Evolutionary conservation across 2,888 invertebrate species (phyloP).

Genomic region (Chydorus sphaericus): DNA sequence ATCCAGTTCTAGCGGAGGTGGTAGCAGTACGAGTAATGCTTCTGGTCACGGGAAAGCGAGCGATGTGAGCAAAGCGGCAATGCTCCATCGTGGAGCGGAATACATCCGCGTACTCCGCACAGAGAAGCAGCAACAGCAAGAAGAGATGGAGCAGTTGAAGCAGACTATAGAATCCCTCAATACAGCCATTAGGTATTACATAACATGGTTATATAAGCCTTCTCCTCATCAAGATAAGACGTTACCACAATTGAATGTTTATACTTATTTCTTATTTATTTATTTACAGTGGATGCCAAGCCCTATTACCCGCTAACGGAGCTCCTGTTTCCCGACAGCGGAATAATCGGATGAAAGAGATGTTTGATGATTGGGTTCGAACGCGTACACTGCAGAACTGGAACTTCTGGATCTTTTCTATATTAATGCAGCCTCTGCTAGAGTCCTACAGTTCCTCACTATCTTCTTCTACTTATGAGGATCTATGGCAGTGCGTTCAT

Average conservation of each 20-base stretch:
- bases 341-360: constrained; percentile 77
- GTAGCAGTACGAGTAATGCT: neutral
- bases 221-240: constrained; percentile 13
- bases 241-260: neutral
- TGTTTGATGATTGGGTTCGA: constrained; percentile 83
- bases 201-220: neutral
- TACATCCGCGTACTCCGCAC: constrained; percentile 76
- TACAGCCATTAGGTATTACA: constrained; percentile 48
- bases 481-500: constrained; percentile 78
- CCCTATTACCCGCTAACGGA: constrained; percentile 86
- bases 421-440: constrained; percentile 75
- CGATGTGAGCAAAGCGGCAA: constrained; percentile 70
- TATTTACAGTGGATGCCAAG: constrained; percentile 69
- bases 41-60: constrained; percentile 12
- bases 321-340: constrained; percentile 82
- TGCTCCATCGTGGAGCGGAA: constrained; percentile 92
- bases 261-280: constrained; percentile 12
- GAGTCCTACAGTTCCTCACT: constrained; percentile 83
- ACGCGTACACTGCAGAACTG: constrained; percentile 76
- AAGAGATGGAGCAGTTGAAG: constrained; percentile 73
- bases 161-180: constrained; percentile 83
- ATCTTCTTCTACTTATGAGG: constrained; percentile 77
- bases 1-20: neutral
- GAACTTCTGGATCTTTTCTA: constrained; percentile 97
- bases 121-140: constrained; percentile 70